Evolutionary conservation across 1,140 invertebrate genomes (phyloP).

Genomic region (Meloidogyne floridensis): DNA sequence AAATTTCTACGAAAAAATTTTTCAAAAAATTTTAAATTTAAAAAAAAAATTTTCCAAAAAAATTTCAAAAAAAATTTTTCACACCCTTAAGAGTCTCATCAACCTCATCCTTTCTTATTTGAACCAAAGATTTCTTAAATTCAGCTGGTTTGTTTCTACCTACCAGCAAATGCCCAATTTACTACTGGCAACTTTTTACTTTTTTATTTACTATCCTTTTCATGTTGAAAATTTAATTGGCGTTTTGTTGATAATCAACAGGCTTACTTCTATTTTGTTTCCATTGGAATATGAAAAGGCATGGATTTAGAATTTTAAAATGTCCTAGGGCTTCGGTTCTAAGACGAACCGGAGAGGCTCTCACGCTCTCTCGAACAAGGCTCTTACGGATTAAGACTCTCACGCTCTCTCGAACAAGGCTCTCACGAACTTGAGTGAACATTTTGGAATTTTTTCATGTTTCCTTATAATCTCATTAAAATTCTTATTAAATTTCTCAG

Average conservation of each 20-base stretch:
- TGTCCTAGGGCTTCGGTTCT: too few species aligned
- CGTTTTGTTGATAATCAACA: conserved; percentile 73
- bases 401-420: too few species aligned
- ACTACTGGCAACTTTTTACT: background rate
- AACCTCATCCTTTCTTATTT: background rate
- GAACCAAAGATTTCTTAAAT: background rate
- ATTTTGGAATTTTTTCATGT: too few species aligned
- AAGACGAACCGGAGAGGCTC: too few species aligned
- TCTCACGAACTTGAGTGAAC: too few species aligned
- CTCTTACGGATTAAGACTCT: too few species aligned
- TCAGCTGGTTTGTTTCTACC: background rate
- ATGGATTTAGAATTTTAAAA: too few species aligned
- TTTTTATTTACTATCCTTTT: background rate
- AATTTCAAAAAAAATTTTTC: background rate
- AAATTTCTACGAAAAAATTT: background rate
- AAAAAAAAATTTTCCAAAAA: background rate
- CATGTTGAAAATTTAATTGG: background rate
- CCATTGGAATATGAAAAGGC: too few species aligned
- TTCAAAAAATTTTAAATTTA: too few species aligned
- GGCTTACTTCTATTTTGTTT: background rate
- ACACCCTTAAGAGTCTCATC: background rate
- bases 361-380: too few species aligned
- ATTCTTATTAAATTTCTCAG: too few species aligned
- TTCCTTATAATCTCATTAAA: too few species aligned
- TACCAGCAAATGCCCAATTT: background rate